phyloP scores from a whole-genome alignment of 2,888 invertebrate species.

The Lomographa bimaculata region DNA sequence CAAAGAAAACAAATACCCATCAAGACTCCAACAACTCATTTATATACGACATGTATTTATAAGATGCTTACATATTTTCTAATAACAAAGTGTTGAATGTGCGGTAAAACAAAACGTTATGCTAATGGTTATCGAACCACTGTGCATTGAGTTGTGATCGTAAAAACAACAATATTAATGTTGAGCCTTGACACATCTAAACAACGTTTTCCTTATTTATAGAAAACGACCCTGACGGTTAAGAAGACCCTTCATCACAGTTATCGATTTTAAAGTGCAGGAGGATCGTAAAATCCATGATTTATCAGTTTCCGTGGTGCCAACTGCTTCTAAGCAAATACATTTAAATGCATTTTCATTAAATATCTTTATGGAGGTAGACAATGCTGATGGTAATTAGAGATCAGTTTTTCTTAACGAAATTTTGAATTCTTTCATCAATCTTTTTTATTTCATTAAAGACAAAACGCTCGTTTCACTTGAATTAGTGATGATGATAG shows the following conservation, averaged over 20 bases:
- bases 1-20: too few species aligned
- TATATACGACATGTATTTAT: too few species aligned
- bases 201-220: constrained; percentile 67
- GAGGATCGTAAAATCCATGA: constrained; percentile 31
- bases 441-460: too few species aligned
- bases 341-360: constrained; percentile 6
- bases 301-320: constrained; percentile 29
- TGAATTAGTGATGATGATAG: too few species aligned
- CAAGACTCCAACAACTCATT: too few species aligned
- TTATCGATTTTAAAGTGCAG: constrained; percentile 41
- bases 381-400: too few species aligned
- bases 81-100: neutral
- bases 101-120: too few species aligned
- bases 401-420: too few species aligned
- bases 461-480: too few species aligned
- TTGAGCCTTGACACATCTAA: constrained; percentile 59
- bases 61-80: too few species aligned
- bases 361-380: too few species aligned
- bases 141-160: constrained; percentile 36
- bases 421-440: too few species aligned
- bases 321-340: constrained; percentile 14
- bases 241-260: constrained; percentile 51
- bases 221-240: constrained; percentile 54
- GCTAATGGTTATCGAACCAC: constrained; percentile 27
- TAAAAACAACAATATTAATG: constrained; percentile 58